Base-by-base conservation (phyloP, 2,797 vertebrate genomes). In the Onychomys leucogaster region DNA sequence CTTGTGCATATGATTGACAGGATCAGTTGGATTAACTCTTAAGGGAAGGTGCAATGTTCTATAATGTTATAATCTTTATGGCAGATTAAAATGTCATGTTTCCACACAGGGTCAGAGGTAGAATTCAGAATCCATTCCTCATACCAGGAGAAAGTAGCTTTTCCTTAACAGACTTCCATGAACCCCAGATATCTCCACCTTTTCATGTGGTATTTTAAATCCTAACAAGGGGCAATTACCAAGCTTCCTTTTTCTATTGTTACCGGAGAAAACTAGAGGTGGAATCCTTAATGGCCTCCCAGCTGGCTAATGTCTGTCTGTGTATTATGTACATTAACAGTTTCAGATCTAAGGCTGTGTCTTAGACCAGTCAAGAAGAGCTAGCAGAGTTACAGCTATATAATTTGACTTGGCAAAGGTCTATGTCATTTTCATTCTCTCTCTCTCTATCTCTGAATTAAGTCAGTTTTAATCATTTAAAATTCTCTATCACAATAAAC, bases 61-160 rank as follows among this genome's bases (percentile, higher is more conserved):
- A 37, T 55, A 71, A 87, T 71, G 23, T 37, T 87, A 17, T 55
- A 71, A 87, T 87, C 46, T 86, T 37, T 71, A 69, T 87, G 65
- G 84, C 46, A 71, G 84, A 71, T 71, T 87, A 87, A 87, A 87
- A 87, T 71, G 65, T 55, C 84, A 86, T 86, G 65, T 52, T 86
- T 71, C 65, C 84, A 71, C 46, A 52, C 8, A 23, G 46, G 84
- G 65, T 71, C 46, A 86, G 83, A 85, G 46, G 43, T 21, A 85
- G 63, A 67, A 85, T 67, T 67, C 63, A 85, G 63, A 67, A 67
- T 67, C 32, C 63, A 85, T n/a, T n/a, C 63, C 46, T 85, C 32
- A 67, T 84, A 46, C 43, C 63, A 85, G 63, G 32, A 85, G 63
- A 85, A 85, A 85, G 43, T n/a, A 85, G 63, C 83, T 67, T 85